Evolutionary conservation across 2,113 vertebrate species (phyloP).

Genomic region (Alouatta palliata): DNA sequence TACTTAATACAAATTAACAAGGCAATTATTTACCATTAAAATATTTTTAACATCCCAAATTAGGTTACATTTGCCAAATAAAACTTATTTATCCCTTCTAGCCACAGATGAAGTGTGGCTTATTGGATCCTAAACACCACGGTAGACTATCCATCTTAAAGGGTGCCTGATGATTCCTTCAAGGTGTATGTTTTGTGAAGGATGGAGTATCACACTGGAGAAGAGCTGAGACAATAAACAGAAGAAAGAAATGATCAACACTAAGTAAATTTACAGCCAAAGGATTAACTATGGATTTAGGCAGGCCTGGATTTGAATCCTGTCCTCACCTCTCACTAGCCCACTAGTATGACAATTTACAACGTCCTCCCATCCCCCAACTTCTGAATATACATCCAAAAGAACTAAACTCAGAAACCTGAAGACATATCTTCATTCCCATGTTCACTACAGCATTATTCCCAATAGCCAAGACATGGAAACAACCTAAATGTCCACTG

Average conservation of each 20-base stretch:
- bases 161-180: neutral
- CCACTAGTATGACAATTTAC: neutral
- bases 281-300: neutral
- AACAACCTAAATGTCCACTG: neutral
- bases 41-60: conserved; percentile 5
- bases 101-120: neutral
- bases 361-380: neutral
- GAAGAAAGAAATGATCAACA: neutral
- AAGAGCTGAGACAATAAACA: neutral
- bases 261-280: neutral
- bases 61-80: neutral
- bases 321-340: neutral
- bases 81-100: neutral
- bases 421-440: neutral
- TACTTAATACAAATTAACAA: neutral
- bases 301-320: neutral
- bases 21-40: neutral
- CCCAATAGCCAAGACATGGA: neutral
- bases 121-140: neutral
- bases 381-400: neutral
- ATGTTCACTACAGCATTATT: neutral
- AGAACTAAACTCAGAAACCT: neutral
- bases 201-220: neutral
- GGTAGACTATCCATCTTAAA: neutral
- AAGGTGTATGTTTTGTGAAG: neutral